Evolutionary conservation across 53 echinoderm and acorn worm genomes (phyloP).

Genomic region (Actinopyga echinites): DNA sequence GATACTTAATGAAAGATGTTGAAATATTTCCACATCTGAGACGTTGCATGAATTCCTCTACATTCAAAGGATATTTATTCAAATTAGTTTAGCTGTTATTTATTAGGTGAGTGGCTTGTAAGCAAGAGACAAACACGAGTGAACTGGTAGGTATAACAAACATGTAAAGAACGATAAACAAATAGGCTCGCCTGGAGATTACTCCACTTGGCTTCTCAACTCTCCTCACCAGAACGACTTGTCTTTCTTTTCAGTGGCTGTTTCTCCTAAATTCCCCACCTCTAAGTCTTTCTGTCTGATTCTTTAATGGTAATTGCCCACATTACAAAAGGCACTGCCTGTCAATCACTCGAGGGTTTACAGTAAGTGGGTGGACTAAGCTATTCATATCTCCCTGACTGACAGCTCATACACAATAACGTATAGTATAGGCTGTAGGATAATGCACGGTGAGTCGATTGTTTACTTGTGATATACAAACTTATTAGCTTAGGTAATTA

Average conservation of each 20-base stretch:
- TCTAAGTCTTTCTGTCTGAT: neutral
- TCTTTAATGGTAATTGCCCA: neutral
- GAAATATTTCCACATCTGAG: too few species aligned
- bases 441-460: too few species aligned
- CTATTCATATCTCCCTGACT: neutral
- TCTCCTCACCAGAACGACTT: neutral
- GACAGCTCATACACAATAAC: neutral
- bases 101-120: too few species aligned
- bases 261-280: neutral
- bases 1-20: too few species aligned
- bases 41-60: too few species aligned
- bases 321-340: neutral
- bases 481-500: too few species aligned
- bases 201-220: neutral
- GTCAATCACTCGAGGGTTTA: slow-evolving; percentile 1
- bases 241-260: neutral
- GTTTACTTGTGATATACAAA: too few species aligned
- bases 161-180: neutral
- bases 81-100: too few species aligned
- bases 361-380: slow-evolving; percentile 17
- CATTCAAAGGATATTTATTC: too few species aligned
- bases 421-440: too few species aligned
- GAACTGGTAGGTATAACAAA: too few species aligned
- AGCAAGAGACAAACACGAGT: too few species aligned
- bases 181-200: neutral